phyloP scores from a whole-genome alignment of 1,140 invertebrate species.

The Drosophila sturtevanti region DNA sequence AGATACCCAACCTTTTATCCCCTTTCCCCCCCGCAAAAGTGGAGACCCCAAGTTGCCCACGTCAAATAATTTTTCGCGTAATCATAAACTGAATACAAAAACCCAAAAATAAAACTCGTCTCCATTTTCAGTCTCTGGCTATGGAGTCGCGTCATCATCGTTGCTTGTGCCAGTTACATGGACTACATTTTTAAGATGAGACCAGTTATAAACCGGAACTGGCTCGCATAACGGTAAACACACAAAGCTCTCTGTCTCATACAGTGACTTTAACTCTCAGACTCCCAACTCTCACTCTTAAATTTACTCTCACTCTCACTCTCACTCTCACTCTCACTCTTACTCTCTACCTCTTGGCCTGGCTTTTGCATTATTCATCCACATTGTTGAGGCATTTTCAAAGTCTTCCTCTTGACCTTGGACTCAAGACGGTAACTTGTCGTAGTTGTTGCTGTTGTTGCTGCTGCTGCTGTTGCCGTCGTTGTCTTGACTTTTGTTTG shows the following conservation, averaged over 20 bases:
- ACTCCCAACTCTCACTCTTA: slow-evolving; percentile 53
- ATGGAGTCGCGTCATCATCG: slow-evolving; percentile 23
- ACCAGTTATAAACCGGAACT: slow-evolving; percentile 78
- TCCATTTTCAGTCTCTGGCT: slow-evolving; percentile 5
- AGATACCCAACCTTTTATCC: slow-evolving; percentile 19
- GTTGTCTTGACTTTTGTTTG: slow-evolving; percentile 46
- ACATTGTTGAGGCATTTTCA: slow-evolving; percentile 72
- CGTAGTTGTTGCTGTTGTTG: slow-evolving; percentile 21
- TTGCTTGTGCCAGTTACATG: slow-evolving; percentile 72
- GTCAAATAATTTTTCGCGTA: slow-evolving; percentile 67
- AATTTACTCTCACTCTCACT: slow-evolving; percentile 23
- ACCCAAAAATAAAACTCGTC: slow-evolving; percentile 23
- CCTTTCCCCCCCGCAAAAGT: slow-evolving; percentile 6
- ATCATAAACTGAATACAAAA: slow-evolving; percentile 54
- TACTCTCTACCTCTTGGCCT: too few relatives aligned
- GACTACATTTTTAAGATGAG: slow-evolving; percentile 63
- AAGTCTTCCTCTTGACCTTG: slow-evolving; percentile 83
- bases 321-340: slow-evolving; percentile 18
- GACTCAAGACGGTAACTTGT: slow-evolving; percentile 69
- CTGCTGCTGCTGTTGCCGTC: slow-evolving; percentile 8
- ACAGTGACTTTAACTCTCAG: slow-evolving; percentile 1
- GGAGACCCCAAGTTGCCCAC: slow-evolving; percentile 28
- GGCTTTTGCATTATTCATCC: slow-evolving; percentile 73
- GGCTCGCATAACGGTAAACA: slow-evolving; percentile 68
- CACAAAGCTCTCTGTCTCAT: slow-evolving; percentile 25